Percentiles rank a stretch among this genome's conserved stretches.
These are phyloP conservation scores for Acanthiza pusilla DNA, from an alignment of 2,797 vertebrate species.

Conservation along the genomic window DNA sequence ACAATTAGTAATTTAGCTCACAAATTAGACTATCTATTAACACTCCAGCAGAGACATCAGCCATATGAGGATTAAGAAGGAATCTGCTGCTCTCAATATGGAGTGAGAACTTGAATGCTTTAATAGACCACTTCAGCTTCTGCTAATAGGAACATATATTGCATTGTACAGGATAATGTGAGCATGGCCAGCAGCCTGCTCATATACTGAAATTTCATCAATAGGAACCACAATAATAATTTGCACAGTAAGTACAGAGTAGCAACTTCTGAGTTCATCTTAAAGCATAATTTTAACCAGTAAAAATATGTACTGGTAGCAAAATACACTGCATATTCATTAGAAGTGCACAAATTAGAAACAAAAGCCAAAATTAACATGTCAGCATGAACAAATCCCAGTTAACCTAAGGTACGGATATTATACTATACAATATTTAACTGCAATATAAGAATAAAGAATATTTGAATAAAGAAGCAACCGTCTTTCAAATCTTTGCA, in stretches of 20 bases:
- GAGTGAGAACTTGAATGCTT: neutral
- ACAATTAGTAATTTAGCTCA: conserved; percentile 78
- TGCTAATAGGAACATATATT: neutral
- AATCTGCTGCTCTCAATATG: conserved; percentile 5
- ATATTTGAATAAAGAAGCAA: neutral
- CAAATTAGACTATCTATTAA: conserved; percentile 80
- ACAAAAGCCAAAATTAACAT: neutral
- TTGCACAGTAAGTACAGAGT: neutral
- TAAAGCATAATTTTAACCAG: neutral
- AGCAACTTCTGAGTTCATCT: neutral
- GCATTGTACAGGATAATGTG: neutral
- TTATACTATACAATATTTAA: neutral
- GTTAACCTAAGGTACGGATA: neutral
- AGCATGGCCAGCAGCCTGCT: neutral
- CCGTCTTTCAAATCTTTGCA: neutral
- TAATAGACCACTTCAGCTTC: neutral
- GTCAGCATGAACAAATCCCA: neutral
- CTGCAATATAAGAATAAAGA: neutral
- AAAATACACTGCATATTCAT: neutral
- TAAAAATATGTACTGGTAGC: neutral
- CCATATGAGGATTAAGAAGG: conserved; percentile 52
- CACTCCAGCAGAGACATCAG: conserved; percentile 64
- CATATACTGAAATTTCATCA: neutral
- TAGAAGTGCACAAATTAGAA: neutral
- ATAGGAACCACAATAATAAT: neutral